These are phyloP conservation scores for Echeneis naucrates DNA, from an alignment of 2,797 vertebrate genomes.

Conservation along the genomic window DNA sequence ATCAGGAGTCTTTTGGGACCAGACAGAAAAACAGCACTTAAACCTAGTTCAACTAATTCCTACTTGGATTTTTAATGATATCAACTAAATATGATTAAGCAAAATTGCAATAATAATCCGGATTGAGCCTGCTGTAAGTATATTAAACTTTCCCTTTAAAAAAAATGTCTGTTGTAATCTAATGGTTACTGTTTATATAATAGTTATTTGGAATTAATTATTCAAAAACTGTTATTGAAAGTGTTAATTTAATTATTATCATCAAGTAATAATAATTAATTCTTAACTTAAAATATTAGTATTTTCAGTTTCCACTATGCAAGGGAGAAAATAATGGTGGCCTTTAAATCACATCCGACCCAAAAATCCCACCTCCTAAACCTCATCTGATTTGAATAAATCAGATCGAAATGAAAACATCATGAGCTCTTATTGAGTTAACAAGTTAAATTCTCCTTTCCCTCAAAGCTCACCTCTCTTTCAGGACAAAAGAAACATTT, in stretches of 20 bases:
- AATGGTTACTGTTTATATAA: not conserved
- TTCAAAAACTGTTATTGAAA: not conserved
- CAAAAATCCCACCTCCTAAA: slow-evolving; percentile 43
- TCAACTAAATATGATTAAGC: slow-evolving; percentile 27
- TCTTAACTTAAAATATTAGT: slow-evolving; percentile 9
- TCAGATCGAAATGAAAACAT: slow-evolving; percentile 53
- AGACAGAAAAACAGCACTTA: slow-evolving; percentile 47
- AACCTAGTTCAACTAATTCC: slow-evolving; percentile 49
- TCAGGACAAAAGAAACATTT: slow-evolving; percentile 82
- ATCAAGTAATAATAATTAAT: not conserved
- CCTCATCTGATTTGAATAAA: slow-evolving; percentile 57
- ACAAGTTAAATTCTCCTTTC: slow-evolving; percentile 50
- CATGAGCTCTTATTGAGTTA: slow-evolving; percentile 54
- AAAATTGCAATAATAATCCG: slow-evolving; percentile 9
- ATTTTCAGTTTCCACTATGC: slow-evolving; percentile 17
- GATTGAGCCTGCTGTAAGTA: not conserved
- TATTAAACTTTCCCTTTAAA: slow-evolving; percentile 4
- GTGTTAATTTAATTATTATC: not conserved
- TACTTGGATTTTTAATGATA: slow-evolving; percentile 31
- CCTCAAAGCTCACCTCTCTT: slow-evolving; percentile 38
- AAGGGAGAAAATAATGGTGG: slow-evolving; percentile 11
- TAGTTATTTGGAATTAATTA: no score
- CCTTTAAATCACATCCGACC: slow-evolving; percentile 37
- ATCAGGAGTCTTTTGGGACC: slow-evolving; percentile 70
- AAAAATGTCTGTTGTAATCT: not conserved